Base-by-base conservation (phyloP, 2,888 invertebrate genomes). In the Achlya flavicornis region DNA sequence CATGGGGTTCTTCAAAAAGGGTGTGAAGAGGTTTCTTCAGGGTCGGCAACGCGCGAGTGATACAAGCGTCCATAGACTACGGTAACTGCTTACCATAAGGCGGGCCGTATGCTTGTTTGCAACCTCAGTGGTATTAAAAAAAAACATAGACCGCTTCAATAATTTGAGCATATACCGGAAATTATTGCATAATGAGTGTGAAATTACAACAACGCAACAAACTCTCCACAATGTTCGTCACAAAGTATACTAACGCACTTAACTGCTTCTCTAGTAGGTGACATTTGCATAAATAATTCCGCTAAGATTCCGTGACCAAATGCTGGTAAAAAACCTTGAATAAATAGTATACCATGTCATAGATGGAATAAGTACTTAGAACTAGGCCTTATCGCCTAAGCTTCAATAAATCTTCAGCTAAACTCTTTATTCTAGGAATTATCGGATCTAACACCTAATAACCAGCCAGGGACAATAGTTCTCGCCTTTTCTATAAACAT, bases 331-430 rank as follows among this genome's bases (percentile, higher is more conserved):
- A 43, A 43, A 43, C 14, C 12, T 41, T 41, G 41, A 11, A 41
- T 12, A 41, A 41, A 41, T 41, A 8, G 10, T 11, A 41, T 41
- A 41, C 41, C 10, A 41, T 41, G 10, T 43, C 43, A 14, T 7
- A 38, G 10, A 38, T 38, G 10, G 3, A 38, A 10, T 38, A 38
- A 7, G 10, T 38, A 38, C 38, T 10, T 38, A 3, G 10, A 4
- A 0, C 10, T 10, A 41, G 10, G 4, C n/a, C 3, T 53, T 53
- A 53, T 53, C 53, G 19, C 53, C 19, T 53, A 53, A 53, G 19
- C 53, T 19, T 19, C 53, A 53, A 53, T 53, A 53, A 53, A 53
- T 53, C 53, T 53, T 53, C 53, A 16, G 53, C 19, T 53, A 53
- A 53, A 19, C 19, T 19, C 10, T 46, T 46, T n/a, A 46, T n/a